Evolutionary conservation across 2,113 vertebrate genomes (phyloP).

Genomic region (Corythoichthys intestinalis): DNA sequence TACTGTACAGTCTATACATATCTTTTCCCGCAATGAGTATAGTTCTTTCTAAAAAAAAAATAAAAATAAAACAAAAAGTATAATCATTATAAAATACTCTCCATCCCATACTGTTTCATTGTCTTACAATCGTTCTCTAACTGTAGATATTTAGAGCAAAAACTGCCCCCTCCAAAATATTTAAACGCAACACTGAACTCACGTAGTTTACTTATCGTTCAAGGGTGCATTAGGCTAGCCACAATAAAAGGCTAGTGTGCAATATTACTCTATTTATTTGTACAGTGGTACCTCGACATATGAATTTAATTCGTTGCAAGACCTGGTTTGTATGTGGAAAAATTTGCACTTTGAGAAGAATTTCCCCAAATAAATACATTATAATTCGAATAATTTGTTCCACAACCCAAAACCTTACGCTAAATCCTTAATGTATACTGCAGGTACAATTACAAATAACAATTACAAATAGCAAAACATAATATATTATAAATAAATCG

Average conservation of each 20-base stretch:
- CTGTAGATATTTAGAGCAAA: background rate
- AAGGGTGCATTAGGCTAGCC: background rate
- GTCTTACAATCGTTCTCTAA: background rate
- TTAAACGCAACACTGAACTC: too few species aligned
- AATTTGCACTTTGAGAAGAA: too few species aligned
- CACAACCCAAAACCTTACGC: too few species aligned
- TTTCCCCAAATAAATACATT: too few species aligned
- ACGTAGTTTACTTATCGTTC: background rate
- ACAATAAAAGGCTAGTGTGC: background rate
- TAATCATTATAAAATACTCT: background rate
- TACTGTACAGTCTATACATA: slow-evolving; percentile 47
- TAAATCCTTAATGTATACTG: too few species aligned
- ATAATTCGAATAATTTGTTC: too few species aligned
- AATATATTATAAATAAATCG: too few species aligned
- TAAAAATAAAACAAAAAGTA: background rate
- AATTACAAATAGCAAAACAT: too few species aligned
- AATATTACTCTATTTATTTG: background rate
- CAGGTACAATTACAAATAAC: too few species aligned
- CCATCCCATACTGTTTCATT: background rate
- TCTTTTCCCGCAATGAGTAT: slow-evolving; percentile 9
- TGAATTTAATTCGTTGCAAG: too few species aligned
- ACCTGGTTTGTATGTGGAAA: too few species aligned
- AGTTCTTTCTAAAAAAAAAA: background rate
- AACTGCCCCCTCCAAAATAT: background rate
- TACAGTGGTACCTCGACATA: too few species aligned